A percentile compares a stretch with the other conserved stretches of the same genome.
These are phyloP conservation scores for Characodon lateralis DNA, from an alignment of 2,797 vertebrate species.

Conservation along the genomic window DNA sequence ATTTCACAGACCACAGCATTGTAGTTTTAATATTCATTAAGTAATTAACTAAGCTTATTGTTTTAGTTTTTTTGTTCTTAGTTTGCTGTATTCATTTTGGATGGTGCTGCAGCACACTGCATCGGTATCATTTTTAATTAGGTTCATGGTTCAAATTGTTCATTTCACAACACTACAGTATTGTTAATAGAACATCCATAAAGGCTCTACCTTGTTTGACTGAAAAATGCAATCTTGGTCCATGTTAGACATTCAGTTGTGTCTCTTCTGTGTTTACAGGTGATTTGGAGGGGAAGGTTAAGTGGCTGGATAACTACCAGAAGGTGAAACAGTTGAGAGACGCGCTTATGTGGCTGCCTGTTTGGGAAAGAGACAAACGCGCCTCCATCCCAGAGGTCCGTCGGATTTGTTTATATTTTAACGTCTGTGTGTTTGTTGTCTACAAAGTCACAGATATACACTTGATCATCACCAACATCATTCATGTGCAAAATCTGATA, in stretches of 20 bases:
- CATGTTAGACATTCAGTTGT: not conserved
- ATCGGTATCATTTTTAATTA: not conserved
- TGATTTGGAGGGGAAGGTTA: conserved; percentile 93
- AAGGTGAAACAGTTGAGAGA: conserved; percentile 90
- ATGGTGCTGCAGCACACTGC: not conserved
- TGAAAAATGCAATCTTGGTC: not conserved
- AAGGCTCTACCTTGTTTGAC: not conserved
- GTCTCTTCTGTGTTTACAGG: conserved; percentile 74
- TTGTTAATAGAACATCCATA: not conserved
- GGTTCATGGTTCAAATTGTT: not conserved
- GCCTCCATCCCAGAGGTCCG: conserved; percentile 90
- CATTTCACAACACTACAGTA: not conserved
- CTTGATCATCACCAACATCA: not conserved
- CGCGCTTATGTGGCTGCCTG: conserved; percentile 88
- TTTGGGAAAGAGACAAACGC: conserved; percentile 91
- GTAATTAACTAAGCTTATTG: not conserved
- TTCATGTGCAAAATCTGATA: conserved; percentile 23
- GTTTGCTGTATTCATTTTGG: not conserved
- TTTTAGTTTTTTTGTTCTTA: not conserved
- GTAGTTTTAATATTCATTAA: not conserved
- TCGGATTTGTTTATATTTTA: not conserved
- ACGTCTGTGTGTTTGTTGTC: conserved; percentile 1
- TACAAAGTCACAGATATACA: not conserved
- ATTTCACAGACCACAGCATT: not conserved
- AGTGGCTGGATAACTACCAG: conserved; percentile 94